phyloP scores from a whole-genome alignment of 2,888 invertebrate species.

The Oxytorus armatus region DNA sequence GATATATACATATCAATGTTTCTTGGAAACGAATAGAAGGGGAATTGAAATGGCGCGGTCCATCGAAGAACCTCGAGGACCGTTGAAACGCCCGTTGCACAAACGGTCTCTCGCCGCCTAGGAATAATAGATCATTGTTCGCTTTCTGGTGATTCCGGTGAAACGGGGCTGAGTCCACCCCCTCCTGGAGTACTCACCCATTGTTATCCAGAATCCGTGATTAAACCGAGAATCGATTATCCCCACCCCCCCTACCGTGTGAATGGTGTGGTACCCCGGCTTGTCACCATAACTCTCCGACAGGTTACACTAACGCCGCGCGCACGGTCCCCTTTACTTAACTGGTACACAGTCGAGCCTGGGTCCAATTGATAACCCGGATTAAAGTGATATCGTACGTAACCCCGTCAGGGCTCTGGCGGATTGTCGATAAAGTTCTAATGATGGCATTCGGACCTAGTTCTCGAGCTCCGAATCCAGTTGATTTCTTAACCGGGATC shows the following conservation, averaged over 20 bases:
- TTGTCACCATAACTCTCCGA: slow-evolving; percentile 31
- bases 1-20: not conserved
- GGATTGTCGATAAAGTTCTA: slow-evolving; percentile 3
- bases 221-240: slow-evolving; percentile 54
- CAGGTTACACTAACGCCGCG: slow-evolving; percentile 1
- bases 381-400: not conserved
- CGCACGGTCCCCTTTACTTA: not conserved
- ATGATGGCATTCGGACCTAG: not conserved
- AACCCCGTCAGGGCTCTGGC: not conserved
- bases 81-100: slow-evolving; percentile 21
- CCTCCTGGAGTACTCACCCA: slow-evolving; percentile 1
- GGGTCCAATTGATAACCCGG: slow-evolving; percentile 31
- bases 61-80: slow-evolving; percentile 2
- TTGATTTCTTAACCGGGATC: too few species aligned
- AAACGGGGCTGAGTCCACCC: not conserved
- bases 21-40: not conserved
- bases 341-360: not conserved
- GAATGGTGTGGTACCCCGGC: not conserved
- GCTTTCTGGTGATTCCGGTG: slow-evolving; percentile 28
- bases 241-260: too few species aligned
- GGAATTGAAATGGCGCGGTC: slow-evolving; percentile 7
- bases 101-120: slow-evolving; percentile 12
- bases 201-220: slow-evolving; percentile 56
- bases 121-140: slow-evolving; percentile 56
- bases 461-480: not conserved